phyloP scores from a whole-genome alignment of 2,888 invertebrate genomes.

The Galerucella calmariensis region DNA sequence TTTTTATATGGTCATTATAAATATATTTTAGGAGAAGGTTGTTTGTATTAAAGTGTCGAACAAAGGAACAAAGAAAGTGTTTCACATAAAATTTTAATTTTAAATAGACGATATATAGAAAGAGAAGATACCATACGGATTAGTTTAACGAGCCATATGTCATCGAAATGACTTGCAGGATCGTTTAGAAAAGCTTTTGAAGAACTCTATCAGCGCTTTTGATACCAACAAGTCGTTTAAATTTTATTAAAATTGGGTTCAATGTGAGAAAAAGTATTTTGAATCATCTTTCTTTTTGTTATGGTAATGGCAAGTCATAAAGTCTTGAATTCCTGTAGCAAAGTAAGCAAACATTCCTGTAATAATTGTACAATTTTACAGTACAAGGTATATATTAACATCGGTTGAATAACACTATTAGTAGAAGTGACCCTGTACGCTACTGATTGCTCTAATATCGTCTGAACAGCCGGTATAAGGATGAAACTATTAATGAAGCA shows the following conservation, averaged over 20 bases:
- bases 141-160: slow-evolving; percentile 33
- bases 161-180: slow-evolving; percentile 30
- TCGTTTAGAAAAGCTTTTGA: slow-evolving; percentile 22
- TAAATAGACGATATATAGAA: slow-evolving; percentile 24
- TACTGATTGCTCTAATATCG: too few species aligned
- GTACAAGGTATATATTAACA: too few species aligned
- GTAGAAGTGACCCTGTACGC: too few species aligned
- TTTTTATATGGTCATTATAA: slow-evolving; percentile 26
- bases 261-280: too few species aligned
- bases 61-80: slow-evolving; percentile 31
- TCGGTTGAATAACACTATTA: too few species aligned
- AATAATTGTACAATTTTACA: too few species aligned
- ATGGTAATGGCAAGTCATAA: too few species aligned
- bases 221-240: slow-evolving; percentile 11
- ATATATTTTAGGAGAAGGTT: slow-evolving; percentile 28
- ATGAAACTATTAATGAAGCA: slow-evolving; percentile 23
- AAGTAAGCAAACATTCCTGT: too few species aligned
- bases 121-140: slow-evolving; percentile 22
- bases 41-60: slow-evolving; percentile 14
- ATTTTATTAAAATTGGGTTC: background rate
- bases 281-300: too few species aligned
- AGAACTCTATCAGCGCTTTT: slow-evolving; percentile 14
- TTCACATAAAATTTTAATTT: slow-evolving; percentile 28
- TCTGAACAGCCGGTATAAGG: too few species aligned
- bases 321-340: too few species aligned